A percentile compares a stretch with the other conserved stretches of the same genome.
Conservation (phyloP, 2,113 vertebrate genomes). For the Cyanistes caeruleus region DNA sequence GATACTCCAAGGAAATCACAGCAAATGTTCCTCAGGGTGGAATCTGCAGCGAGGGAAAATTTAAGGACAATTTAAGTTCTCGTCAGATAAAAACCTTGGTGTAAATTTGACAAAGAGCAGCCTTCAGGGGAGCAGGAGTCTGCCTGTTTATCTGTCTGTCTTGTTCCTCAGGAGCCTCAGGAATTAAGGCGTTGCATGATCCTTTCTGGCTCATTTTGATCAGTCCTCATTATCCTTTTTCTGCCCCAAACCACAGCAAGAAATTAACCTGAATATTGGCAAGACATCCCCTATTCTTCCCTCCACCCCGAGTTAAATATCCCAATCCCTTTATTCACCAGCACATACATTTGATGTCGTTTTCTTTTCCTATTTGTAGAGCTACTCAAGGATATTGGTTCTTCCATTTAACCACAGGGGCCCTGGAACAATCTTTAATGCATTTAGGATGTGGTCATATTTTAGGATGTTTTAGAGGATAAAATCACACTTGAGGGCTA, state of each 20-base stretch:
- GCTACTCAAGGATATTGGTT: constrained; percentile 55
- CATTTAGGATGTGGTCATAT: constrained; percentile 65
- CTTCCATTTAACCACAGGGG: constrained; percentile 48
- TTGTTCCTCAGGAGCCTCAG: background rate
- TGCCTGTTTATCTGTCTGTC: constrained; percentile 32
- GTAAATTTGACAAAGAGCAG: constrained; percentile 46
- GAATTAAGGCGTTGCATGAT: constrained; percentile 22
- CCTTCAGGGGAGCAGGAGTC: background rate
- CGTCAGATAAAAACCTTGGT: background rate
- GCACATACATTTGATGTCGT: constrained; percentile 4
- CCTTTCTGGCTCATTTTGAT: constrained; percentile 45
- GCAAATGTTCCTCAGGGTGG: background rate
- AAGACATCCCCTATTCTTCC: background rate
- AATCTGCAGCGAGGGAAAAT: background rate
- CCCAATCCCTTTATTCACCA: background rate
- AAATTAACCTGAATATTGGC: constrained; percentile 31
- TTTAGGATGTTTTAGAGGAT: constrained; percentile 55
- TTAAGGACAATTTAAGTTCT: background rate
- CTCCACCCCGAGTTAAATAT: constrained; percentile 26
- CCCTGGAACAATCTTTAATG: constrained; percentile 62
- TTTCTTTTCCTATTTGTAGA: constrained; percentile 51
- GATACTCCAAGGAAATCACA: constrained; percentile 3
- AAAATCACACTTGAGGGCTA: constrained; percentile 57
- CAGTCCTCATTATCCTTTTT: background rate
- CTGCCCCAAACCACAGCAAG: constrained; percentile 23